These are phyloP conservation scores for Wasmannia auropunctata DNA, from an alignment of 1,140 invertebrate species.

Conservation along the genomic window DNA sequence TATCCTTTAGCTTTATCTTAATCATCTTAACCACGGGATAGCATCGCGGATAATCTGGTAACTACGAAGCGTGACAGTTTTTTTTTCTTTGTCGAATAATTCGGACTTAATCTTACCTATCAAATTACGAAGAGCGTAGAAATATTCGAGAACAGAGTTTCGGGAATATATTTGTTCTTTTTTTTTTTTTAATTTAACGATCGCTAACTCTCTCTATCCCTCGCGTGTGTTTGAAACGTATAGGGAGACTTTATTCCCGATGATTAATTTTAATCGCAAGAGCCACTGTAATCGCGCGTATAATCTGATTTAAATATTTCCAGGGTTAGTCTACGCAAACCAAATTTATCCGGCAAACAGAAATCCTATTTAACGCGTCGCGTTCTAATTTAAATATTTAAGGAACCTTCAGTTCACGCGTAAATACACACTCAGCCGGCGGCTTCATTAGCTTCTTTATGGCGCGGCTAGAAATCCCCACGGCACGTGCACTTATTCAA, in stretches of 20 bases:
- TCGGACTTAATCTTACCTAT: neutral
- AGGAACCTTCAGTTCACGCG: slow-evolving; percentile 35
- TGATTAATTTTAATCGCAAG: neutral
- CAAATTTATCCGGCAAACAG: slow-evolving; percentile 24
- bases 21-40: neutral
- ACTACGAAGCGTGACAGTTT: neutral
- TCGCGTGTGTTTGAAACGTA: neutral
- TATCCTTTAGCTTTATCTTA: slow-evolving; percentile 20
- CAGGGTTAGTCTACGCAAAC: neutral
- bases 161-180: too few relatives aligned
- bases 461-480: neutral
- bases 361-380: slow-evolving; percentile 16
- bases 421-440: neutral
- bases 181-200: neutral
- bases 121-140: neutral
- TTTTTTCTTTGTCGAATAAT: neutral
- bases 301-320: slow-evolving; percentile 18
- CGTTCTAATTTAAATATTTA: slow-evolving; percentile 37
- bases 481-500: slow-evolving; percentile 23
- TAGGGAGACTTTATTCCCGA: neutral
- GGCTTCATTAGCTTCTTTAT: slow-evolving; percentile 45
- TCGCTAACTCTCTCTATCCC: neutral
- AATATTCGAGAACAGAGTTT: neutral
- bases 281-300: neutral
- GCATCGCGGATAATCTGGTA: neutral